phyloP scores from a whole-genome alignment of 2,113 vertebrate genomes.

The Odontesthes bonariensis region DNA sequence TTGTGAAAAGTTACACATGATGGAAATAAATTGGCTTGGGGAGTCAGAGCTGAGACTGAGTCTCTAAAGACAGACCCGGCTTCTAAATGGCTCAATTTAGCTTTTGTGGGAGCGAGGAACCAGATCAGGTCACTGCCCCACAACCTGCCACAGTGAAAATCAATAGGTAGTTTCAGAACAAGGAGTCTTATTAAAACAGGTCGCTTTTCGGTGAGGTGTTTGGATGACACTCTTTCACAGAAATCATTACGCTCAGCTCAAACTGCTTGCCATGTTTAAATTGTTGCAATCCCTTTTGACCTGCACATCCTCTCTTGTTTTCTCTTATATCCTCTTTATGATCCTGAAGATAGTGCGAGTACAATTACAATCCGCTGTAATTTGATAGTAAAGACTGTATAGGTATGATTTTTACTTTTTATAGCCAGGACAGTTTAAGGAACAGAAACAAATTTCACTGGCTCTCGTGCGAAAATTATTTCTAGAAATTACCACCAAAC shows the following conservation, averaged over 20 bases:
- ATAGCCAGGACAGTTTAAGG: not conserved
- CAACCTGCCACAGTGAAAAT: conserved; percentile 79
- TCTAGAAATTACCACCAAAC: not conserved
- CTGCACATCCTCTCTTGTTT: conserved; percentile 51
- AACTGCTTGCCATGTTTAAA: conserved; percentile 66
- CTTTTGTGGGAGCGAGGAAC: conserved; percentile 71
- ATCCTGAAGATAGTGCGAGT: conserved; percentile 54
- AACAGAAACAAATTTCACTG: not conserved
- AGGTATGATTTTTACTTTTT: conserved; percentile 25
- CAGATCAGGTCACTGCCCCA: conserved; percentile 72
- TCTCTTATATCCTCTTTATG: conserved; percentile 55
- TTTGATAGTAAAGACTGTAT: conserved; percentile 21
- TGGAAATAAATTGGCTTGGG: conserved; percentile 77
- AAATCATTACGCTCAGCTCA: conserved; percentile 76
- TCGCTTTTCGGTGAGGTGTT: conserved; percentile 72
- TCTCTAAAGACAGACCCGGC: conserved; percentile 73
- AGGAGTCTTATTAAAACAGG: conserved; percentile 81
- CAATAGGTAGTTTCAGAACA: conserved; percentile 85
- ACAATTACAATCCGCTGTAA: conserved; percentile 38
- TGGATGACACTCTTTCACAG: conserved; percentile 73
- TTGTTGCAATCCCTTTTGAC: conserved; percentile 73
- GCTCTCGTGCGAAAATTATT: not conserved
- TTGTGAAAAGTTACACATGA: conserved; percentile 71
- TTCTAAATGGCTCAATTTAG: conserved; percentile 86
- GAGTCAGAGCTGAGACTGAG: conserved; percentile 64